Evolutionary conservation across 2,113 vertebrate species (phyloP), one percentile per base, ranked within the genome.

Genomic region (Platysternon megacephalum): DNA sequence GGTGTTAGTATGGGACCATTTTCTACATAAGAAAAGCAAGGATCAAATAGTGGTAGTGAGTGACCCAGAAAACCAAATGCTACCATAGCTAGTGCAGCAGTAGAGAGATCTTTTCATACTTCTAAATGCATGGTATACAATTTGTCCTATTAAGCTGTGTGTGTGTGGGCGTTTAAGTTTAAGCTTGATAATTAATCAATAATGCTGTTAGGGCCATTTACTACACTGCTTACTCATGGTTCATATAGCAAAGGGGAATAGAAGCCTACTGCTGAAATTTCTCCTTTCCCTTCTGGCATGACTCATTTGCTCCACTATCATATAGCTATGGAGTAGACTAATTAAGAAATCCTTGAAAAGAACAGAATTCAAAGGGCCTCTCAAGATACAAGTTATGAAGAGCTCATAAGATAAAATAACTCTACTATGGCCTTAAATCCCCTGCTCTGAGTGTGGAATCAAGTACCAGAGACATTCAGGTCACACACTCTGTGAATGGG

Each of bases 401-500:
- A 87, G 79, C 76, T 74, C 29, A 12, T 11, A 39, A 81, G 17
- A 22, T 24, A 51, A 94, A 92, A 92, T 1, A 19, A 26, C 39
- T 80, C 72, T 19, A 11, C 48, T 80, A 8, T 2, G 13, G 79
- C 42, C 16, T 58, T 35, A 19, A 56, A 72, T 7, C 1, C 0
- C 1, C 48, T 16, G 84, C 48, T 24, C 35, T 0, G 0, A 28
- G 53, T 5, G 2, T 4, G 22, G n/a, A 39, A 21, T 39, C 19
- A 46, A 6, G 87, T 8, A 42, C 58, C 32, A 65, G 58, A 58
- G 19, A 39, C 19, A 35, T 13, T 61, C 29, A 61, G 83, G 39
- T 14, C 0, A 0, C 56, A 74, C 68, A 19, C 1, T 0, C 26
- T 4, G 0, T 0, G 8, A 16, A 83, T 1, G 0, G 4, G 8